Evolutionary conservation across 1,140 invertebrate genomes (phyloP).

Genomic region (Phenacoccus solenopsis): DNA sequence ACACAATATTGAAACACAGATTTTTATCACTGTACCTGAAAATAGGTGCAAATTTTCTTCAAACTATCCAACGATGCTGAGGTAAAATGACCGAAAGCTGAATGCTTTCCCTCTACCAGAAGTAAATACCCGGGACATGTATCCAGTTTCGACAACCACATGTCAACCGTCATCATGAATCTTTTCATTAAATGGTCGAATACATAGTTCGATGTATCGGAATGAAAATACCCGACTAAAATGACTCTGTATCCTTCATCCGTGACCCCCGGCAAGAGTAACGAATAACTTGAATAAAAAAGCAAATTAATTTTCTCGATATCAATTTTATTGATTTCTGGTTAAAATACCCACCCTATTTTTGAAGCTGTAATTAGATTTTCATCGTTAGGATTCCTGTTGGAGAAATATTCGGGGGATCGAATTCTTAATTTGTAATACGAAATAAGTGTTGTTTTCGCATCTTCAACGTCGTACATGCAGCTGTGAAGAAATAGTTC

Average conservation of each 20-base stretch:
- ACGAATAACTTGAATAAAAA: neutral
- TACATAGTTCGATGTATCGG: neutral
- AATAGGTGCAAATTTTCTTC: neutral
- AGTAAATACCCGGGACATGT: neutral
- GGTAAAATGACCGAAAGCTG: neutral
- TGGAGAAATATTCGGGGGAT: neutral
- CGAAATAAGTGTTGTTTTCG: neutral
- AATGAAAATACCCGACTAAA: neutral
- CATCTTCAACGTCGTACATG: neutral
- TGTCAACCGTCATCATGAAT: constrained; percentile 5
- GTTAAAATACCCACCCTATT: neutral
- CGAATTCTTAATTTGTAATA: neutral
- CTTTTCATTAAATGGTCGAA: neutral
- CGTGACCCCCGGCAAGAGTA: neutral
- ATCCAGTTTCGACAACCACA: constrained; percentile 4
- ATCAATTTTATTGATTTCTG: neutral
- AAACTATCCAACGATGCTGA: constrained; percentile 1
- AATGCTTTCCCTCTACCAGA: neutral
- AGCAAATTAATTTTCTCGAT: too few relatives aligned
- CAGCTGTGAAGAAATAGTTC: constrained; percentile 3
- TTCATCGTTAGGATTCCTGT: neutral
- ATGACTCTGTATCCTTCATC: constrained; percentile 3
- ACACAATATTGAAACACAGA: neutral
- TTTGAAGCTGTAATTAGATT: neutral
- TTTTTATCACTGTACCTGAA: neutral